Evolutionary conservation across 2,797 vertebrate genomes (phyloP), one percentile per base, ranked within the genome.

Genomic region (Gila robusta): DNA sequence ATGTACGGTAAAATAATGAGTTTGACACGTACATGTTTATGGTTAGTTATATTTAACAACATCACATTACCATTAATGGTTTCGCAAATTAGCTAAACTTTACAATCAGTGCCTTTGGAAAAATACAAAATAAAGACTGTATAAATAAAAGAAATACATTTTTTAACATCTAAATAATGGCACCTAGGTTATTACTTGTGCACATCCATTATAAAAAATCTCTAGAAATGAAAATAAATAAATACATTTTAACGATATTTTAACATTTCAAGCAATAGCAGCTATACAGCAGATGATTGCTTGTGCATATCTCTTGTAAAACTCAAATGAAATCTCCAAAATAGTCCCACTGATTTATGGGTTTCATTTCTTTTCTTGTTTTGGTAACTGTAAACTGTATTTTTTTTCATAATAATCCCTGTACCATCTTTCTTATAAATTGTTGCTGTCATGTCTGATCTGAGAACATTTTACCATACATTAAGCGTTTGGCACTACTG

Each of bases 321-420:
- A 12, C 56, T 0, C 47, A 54, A 76, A 35, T 21, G 4, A 76
- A 76, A 74, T 35, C 14, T 16, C 41, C 41, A 26, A 21, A 56
- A 54, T 23, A 39, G 17, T 70, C 67, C 37, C 9, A 70, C 35
- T 70, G 67, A 70, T 70, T 39, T 70, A 23, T 70, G 41, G 71
- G 12, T 73, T 47, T 73, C 14, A 47, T 47, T 47, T 47, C 23
- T 47, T 73, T 72, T 73, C 71, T 41, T 73, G 70, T 8, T 72
- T 73, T n/a, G 39, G 39, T 26, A 44, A n/a, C 39, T n/a, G 39
- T 44, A n/a, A 59, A n/a, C 70, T 16, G 71, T 23, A 14, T 41
- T 73, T 44, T 11, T 17, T 16, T 16, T 3, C 37, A 73, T 73
- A 73, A 73, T 73, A 12, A 44, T 12, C 39, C 12, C 12, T 41